Base-by-base conservation (phyloP, 2,113 vertebrate species). In the Hypomesus transpacificus region DNA sequence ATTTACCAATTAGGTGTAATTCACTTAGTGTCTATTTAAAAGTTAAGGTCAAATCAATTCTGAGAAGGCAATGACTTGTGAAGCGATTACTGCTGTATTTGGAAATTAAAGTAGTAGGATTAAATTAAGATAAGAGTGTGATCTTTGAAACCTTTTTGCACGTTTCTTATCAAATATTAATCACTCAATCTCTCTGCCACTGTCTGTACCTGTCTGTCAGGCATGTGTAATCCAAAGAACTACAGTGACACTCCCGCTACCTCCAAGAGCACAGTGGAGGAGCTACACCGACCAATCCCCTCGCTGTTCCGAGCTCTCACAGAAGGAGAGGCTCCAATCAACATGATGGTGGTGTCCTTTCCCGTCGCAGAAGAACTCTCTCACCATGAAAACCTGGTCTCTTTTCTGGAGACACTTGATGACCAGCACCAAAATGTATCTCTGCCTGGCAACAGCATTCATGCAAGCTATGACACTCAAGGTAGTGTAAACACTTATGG, bases 221-320 rank as follows among this genome's bases (percentile, higher is more conserved):
- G 97, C 53, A 99, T 99, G 97, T 99, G 97, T 68, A 98, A 99
- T 85, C 97, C 97, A 66, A 94, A 95, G 77, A 99, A 98, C 90
- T 95, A 96, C 82, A 99, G 94, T 13, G 97, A 99, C 89, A 97
- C 97, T 0, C 97, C 96, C 0, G 96, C 97, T 7, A 98, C 97
- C 0, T 98, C 96, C 0, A 99, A 98, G 91, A 99, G 97, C 88
- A 98, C 97, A 0, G 97, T 99, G 0, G 97, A 99, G 87, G 97
- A 99, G 83, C 86, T 99, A 63, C 94, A 97, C n/a, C 94, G 95
- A 39, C 95, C 97, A 0, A 98, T 99, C 80, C 97, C 97, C 0
- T 99, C 97, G 0, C 92, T 99, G 61, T 99, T 99, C 90, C 92
- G 96, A 6, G 97, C 97, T 0, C 95, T 99, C 71, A 99, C 97